These are phyloP conservation scores for Echeneis naucrates DNA, from an alignment of 2,797 vertebrate genomes.

Conservation along the genomic window DNA sequence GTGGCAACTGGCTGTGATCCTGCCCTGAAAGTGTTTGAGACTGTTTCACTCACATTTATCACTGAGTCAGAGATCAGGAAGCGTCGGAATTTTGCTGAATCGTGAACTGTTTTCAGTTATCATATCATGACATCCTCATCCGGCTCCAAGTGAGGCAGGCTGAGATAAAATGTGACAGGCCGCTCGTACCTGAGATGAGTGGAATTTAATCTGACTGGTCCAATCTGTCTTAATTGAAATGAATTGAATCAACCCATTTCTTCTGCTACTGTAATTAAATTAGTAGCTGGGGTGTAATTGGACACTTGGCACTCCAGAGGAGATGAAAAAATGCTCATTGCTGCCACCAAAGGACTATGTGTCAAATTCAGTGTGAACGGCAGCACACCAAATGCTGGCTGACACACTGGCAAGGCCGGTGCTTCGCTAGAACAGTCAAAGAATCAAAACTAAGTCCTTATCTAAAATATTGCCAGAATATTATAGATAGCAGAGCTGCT, in stretches of 20 bases:
- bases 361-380: slow-evolving; percentile 75
- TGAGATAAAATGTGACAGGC: slow-evolving; percentile 60
- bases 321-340: slow-evolving; percentile 78
- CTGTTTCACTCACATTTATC: slow-evolving; percentile 60
- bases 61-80: slow-evolving; percentile 51
- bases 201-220: slow-evolving; percentile 77
- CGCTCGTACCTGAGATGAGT: slow-evolving; percentile 69
- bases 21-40: slow-evolving; percentile 57
- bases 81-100: slow-evolving; percentile 35
- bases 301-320: slow-evolving; percentile 76
- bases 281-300: slow-evolving; percentile 76
- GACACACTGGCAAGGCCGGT: slow-evolving; percentile 60
- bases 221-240: slow-evolving; percentile 77
- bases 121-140: slow-evolving; percentile 55
- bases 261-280: slow-evolving; percentile 82
- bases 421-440: slow-evolving; percentile 20
- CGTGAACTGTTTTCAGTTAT: slow-evolving; percentile 47
- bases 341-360: slow-evolving; percentile 70
- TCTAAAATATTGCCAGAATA: slow-evolving; percentile 10
- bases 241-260: slow-evolving; percentile 81
- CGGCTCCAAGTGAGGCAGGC: slow-evolving; percentile 22
- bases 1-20: slow-evolving; percentile 84
- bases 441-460: slow-evolving; percentile 55
- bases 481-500: too few relatives aligned
- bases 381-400: slow-evolving; percentile 50